phyloP scores from a whole-genome alignment of 2,888 invertebrate species.

The Polydrusus pterygomalis region DNA sequence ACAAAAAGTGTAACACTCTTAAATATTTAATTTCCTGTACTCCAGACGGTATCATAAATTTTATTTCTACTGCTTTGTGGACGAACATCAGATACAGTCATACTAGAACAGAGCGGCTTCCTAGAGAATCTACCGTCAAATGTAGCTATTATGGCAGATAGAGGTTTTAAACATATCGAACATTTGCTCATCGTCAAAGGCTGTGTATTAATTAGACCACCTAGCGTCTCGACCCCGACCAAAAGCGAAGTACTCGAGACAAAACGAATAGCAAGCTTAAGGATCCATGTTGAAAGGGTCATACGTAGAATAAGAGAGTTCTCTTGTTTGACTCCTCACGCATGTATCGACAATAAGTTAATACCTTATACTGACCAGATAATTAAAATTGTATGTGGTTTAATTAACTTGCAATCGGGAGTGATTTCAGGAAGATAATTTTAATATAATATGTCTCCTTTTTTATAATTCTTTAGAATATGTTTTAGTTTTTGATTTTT shows the following conservation, averaged over 20 bases:
- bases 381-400: slow-evolving; percentile 44
- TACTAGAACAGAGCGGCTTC: slow-evolving; percentile 58
- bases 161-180: too few relatives aligned
- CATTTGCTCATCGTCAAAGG: too few relatives aligned
- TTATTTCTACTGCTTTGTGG: slow-evolving; percentile 52
- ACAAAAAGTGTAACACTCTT: slow-evolving; percentile 61
- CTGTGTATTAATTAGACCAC: too few relatives aligned
- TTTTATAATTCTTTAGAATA: too few relatives aligned
- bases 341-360: slow-evolving; percentile 55
- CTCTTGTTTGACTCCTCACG: slow-evolving; percentile 57
- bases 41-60: slow-evolving; percentile 59
- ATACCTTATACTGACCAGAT: slow-evolving; percentile 52
- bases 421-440: too few relatives aligned
- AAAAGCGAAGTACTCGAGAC: neutral
- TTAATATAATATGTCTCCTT: too few relatives aligned
- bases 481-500: too few relatives aligned
- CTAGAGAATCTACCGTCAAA: slow-evolving; percentile 41
- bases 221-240: too few relatives aligned
- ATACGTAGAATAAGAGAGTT: slow-evolving; percentile 61
- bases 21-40: slow-evolving; percentile 63
- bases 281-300: slow-evolving; percentile 64
- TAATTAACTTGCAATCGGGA: slow-evolving; percentile 35
- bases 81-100: slow-evolving; percentile 51
- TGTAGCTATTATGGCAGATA: too few relatives aligned
- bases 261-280: slow-evolving; percentile 58